Conservation (phyloP, 2,888 invertebrate species). For the Tolmerus cingulatus region DNA sequence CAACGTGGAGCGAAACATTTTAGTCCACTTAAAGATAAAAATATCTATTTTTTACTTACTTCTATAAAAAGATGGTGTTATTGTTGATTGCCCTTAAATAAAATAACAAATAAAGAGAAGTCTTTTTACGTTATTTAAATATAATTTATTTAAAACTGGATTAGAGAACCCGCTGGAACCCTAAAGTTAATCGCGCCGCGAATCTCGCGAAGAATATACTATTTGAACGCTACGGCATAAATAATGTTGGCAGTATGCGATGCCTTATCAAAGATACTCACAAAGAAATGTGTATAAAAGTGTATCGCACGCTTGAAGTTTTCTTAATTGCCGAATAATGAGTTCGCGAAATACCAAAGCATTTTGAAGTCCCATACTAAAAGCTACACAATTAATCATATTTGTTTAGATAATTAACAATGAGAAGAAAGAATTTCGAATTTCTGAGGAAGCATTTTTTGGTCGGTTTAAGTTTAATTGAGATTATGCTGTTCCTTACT, state of each 20-base stretch:
- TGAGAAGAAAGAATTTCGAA: not conserved
- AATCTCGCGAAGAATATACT: not conserved
- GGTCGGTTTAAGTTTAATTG: not conserved
- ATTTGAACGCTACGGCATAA: not conserved
- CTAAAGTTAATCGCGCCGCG: not conserved
- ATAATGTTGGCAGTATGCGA: not conserved
- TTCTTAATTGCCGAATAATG: not conserved
- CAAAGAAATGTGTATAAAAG: not conserved
- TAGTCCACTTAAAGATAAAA: not conserved
- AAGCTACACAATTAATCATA: not conserved
- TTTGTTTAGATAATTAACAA: not conserved
- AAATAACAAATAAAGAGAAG: not conserved
- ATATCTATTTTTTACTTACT: not conserved
- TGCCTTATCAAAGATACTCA: not conserved
- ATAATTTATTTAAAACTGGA: not conserved
- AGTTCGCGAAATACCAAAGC: not conserved
- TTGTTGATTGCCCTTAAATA: not conserved
- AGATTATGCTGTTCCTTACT: not conserved
- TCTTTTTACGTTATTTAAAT: not conserved
- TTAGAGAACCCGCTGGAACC: not conserved
- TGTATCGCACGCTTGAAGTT: not conserved
- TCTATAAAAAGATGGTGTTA: not conserved
- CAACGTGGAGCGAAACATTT: not conserved
- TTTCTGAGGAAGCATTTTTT: not conserved
- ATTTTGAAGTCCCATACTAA: not conserved